Percentiles rank a stretch among this genome's conserved stretches.
Conservation (phyloP, 2,113 vertebrate species). For the Thermophis baileyi region DNA sequence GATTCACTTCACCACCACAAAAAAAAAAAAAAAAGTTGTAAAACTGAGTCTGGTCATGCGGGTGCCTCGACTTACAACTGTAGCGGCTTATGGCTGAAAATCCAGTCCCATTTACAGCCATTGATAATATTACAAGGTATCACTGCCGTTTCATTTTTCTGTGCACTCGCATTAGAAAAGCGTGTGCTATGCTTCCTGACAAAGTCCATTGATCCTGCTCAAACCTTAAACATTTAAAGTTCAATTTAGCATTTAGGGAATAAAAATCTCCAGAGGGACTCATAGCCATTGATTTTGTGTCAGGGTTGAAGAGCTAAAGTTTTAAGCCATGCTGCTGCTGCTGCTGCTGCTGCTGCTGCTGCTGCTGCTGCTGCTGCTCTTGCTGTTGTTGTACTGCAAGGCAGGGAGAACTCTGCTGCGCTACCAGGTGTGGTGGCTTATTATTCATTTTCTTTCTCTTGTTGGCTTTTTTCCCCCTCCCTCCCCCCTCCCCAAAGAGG, state of each 20-base stretch:
- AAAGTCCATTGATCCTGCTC: slow-evolving; percentile 89
- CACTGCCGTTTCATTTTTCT: slow-evolving; percentile 67
- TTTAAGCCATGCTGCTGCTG: slow-evolving; percentile 77
- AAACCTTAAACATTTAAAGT: slow-evolving; percentile 93
- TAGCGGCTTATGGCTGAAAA: neutral
- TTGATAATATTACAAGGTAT: slow-evolving; percentile 78
- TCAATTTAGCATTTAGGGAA: slow-evolving; percentile 98
- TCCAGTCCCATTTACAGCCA: slow-evolving; percentile 40
- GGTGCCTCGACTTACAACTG: neutral
- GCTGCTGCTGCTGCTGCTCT: slow-evolving; percentile 10
- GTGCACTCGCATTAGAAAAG: slow-evolving; percentile 60
- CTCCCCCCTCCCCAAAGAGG: slow-evolving; percentile 74
- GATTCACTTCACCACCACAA: neutral
- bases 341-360: neutral
- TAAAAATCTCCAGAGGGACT: slow-evolving; percentile 93
- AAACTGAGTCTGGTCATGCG: neutral
- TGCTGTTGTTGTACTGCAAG: slow-evolving; percentile 43
- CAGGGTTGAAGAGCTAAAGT: slow-evolving; percentile 84
- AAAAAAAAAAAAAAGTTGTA: neutral
- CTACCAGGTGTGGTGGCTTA: slow-evolving; percentile 54
- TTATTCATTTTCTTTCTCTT: slow-evolving; percentile 59
- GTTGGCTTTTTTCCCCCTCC: slow-evolving; percentile 25
- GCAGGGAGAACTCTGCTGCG: slow-evolving; percentile 58
- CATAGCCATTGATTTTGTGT: slow-evolving; percentile 95
- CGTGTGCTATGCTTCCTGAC: slow-evolving; percentile 67